Conservation (phyloP, 2,888 invertebrate species). For the Anaspis maculata region DNA sequence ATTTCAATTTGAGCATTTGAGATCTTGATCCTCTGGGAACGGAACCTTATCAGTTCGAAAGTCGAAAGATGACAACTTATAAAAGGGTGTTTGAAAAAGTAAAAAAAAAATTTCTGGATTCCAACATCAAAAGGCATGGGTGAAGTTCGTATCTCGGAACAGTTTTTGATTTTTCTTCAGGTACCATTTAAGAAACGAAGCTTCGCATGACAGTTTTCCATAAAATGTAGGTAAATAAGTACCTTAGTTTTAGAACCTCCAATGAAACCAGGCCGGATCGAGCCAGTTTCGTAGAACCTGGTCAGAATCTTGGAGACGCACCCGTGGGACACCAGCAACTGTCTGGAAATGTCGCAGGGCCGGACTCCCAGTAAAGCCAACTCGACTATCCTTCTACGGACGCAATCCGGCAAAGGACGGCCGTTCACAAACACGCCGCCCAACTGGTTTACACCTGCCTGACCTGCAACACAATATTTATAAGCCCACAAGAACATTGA, state of each 20-base stretch:
- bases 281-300: constrained; percentile 93
- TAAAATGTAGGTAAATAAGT: too few relatives aligned
- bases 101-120: too few relatives aligned
- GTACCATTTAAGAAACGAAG: neutral
- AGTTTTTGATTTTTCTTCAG: too few relatives aligned
- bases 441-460: constrained; percentile 94
- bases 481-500: too few relatives aligned
- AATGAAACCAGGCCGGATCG: constrained; percentile 89
- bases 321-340: constrained; percentile 91
- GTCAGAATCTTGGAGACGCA: constrained; percentile 96
- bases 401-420: constrained; percentile 91
- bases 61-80: too few relatives aligned
- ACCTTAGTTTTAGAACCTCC: constrained; percentile 95
- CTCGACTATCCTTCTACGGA: constrained; percentile 88
- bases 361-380: constrained; percentile 88
- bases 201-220: neutral
- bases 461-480: too few relatives aligned
- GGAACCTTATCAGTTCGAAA: too few relatives aligned
- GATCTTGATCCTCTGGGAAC: too few relatives aligned
- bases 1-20: too few relatives aligned
- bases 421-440: constrained; percentile 97
- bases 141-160: too few relatives aligned
- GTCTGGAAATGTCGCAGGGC: constrained; percentile 94
- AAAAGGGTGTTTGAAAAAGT: too few relatives aligned
- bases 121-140: too few relatives aligned